A percentile compares a stretch with the other conserved stretches of the same genome.
phyloP scores from a whole-genome alignment of 2,888 invertebrate species.

The Doris montereyensis region DNA sequence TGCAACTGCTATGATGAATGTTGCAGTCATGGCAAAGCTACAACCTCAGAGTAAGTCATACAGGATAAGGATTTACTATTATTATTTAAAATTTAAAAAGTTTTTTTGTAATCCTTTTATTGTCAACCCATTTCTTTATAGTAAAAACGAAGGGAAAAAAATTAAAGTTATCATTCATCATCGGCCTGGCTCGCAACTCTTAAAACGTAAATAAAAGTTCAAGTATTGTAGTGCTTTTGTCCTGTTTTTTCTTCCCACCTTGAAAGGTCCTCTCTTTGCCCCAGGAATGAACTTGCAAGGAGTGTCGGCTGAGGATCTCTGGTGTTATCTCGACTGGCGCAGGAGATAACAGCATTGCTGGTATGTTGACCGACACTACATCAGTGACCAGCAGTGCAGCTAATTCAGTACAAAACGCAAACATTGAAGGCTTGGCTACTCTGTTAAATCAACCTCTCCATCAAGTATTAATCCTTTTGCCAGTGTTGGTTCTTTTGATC shows the following conservation, averaged over 20 bases:
- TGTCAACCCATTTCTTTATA: too few relatives aligned
- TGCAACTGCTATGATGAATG: conserved; percentile 80
- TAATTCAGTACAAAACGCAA: conserved; percentile 49
- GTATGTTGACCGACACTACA: conserved; percentile 22
- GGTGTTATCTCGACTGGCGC: conserved; percentile 33
- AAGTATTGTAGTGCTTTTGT: too few relatives aligned
- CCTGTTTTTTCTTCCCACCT: too few relatives aligned
- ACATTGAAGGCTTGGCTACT: conserved; percentile 58
- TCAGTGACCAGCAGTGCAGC: conserved; percentile 15
- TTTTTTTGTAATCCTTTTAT: too few relatives aligned
- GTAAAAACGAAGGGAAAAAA: too few relatives aligned
- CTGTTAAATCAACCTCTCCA: conserved; percentile 52
- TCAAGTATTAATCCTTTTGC: conserved; percentile 26
- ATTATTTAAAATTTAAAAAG: not conserved
- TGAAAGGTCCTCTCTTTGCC: conserved; percentile 42
- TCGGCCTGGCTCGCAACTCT: too few relatives aligned
- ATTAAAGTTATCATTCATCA: too few relatives aligned
- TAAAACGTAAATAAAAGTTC: too few relatives aligned
- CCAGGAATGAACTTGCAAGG: conserved; percentile 32
- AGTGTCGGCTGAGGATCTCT: not conserved
- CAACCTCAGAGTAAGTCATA: conserved; percentile 34
- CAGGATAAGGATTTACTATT: not conserved
- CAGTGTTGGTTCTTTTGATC: conserved; percentile 34
- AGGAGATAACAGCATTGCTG: conserved; percentile 37
- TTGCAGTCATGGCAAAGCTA: conserved; percentile 90